These are phyloP conservation scores for Brachionus koreanus DNA, from an alignment of 1,140 invertebrate species.

Conservation along the genomic window DNA sequence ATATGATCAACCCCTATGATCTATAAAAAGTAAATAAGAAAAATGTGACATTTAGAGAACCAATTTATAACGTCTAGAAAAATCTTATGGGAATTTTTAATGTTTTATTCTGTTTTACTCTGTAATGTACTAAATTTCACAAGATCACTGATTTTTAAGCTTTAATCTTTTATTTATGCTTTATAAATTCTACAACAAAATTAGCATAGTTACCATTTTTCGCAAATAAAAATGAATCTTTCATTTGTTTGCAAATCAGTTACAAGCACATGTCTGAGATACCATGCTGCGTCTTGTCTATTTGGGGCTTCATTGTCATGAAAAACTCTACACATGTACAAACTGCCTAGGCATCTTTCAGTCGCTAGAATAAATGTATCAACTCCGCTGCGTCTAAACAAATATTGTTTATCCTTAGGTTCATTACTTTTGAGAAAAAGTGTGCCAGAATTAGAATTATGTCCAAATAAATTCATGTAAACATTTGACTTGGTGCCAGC, in stretches of 20 bases:
- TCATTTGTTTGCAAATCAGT: constrained; percentile 63
- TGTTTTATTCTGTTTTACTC: too few relatives aligned
- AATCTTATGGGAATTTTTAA: too few relatives aligned
- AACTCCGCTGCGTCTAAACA: constrained; percentile 52
- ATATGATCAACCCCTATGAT: too few relatives aligned
- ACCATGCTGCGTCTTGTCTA: constrained; percentile 62
- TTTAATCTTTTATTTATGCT: too few relatives aligned
- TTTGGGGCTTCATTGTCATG: constrained; percentile 62
- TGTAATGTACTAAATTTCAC: too few relatives aligned
- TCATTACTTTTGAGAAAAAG: constrained; percentile 32
- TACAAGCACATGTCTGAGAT: constrained; percentile 60
- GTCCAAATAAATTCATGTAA: constrained; percentile 37
- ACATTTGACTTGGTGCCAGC: constrained; percentile 50
- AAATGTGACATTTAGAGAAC: too few relatives aligned
- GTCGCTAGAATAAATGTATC: constrained; percentile 62
- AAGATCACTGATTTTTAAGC: too few relatives aligned
- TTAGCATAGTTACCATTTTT: constrained; percentile 52
- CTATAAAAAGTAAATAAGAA: too few relatives aligned
- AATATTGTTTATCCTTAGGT: constrained; percentile 46
- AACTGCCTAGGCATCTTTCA: constrained; percentile 59
- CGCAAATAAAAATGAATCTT: constrained; percentile 59
- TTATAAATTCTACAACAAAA: too few relatives aligned
- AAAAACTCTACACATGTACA: constrained; percentile 62
- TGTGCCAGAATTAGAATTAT: neutral
- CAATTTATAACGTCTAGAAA: too few relatives aligned